Percentiles rank a stretch among this genome's conserved stretches.
These are phyloP conservation scores for Apostichopus parvimensis DNA, from an alignment of 35 echinoderm and acorn worm species.

Conservation along the genomic window DNA sequence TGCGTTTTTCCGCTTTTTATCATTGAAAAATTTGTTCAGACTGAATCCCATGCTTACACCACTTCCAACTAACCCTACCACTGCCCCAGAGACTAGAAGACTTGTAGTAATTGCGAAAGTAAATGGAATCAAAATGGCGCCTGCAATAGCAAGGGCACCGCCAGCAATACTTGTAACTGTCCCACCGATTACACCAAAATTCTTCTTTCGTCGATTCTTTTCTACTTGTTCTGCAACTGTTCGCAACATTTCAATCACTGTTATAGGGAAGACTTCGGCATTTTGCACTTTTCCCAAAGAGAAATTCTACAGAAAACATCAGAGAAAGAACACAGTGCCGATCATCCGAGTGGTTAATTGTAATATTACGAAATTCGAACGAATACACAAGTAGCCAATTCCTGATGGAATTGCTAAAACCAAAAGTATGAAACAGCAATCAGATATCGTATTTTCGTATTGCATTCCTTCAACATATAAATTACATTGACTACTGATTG, in stretches of 20 bases:
- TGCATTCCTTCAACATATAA: no score
- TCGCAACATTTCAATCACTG: neutral
- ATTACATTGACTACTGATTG: no score
- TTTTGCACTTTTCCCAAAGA: conserved; percentile 8
- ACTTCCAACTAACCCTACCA: neutral
- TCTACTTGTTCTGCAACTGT: neutral
- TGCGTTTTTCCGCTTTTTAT: neutral
- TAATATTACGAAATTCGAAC: no score
- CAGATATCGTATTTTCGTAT: no score
- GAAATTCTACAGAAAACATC: neutral
- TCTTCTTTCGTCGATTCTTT: conserved; percentile 3
- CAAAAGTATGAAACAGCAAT: no score
- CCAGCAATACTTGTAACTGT: neutral
- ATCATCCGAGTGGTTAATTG: no score
- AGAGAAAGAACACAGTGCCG: no score
- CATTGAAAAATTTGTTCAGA: conserved; percentile 8
- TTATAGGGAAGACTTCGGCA: neutral
- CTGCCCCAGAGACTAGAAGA: neutral
- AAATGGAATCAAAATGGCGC: neutral
- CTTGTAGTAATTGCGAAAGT: neutral
- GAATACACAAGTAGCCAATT: no score
- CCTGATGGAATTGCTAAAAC: no score
- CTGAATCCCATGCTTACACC: neutral
- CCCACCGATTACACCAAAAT: conserved; percentile 21
- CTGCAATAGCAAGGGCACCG: neutral